Conservation (phyloP, 2,113 vertebrate genomes). For the Forbesichthys papilliferus region DNA sequence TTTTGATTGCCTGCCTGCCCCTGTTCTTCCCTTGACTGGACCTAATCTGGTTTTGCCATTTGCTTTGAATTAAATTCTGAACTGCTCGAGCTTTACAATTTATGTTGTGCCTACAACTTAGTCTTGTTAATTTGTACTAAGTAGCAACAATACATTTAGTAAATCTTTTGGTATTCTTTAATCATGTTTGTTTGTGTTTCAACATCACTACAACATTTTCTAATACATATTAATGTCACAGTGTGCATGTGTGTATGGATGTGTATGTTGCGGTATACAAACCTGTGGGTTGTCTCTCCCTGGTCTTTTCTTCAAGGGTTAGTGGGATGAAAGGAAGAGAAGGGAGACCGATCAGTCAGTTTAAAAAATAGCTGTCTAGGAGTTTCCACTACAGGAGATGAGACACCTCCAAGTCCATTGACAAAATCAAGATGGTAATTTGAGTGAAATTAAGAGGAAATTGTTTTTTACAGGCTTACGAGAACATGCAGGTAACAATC, state of each 20-base stretch:
- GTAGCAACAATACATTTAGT: too few species aligned
- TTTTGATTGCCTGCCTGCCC: too few species aligned
- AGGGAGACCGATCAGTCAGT: constrained; percentile 61
- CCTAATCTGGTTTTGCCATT: too few species aligned
- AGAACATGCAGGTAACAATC: constrained; percentile 52
- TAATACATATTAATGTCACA: background rate
- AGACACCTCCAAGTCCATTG: constrained; percentile 27
- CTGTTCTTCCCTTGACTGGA: too few species aligned
- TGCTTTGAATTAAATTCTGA: too few species aligned
- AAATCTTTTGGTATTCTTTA: too few species aligned
- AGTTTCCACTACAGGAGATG: constrained; percentile 33
- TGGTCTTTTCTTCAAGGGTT: constrained; percentile 75
- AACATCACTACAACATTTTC: too few species aligned
- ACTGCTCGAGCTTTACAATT: too few species aligned
- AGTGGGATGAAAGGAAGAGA: constrained; percentile 63
- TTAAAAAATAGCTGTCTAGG: constrained; percentile 42
- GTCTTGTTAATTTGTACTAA: too few species aligned
- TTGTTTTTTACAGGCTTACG: background rate
- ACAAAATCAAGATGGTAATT: constrained; percentile 5
- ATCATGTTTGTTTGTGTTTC: too few species aligned
- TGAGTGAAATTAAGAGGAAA: background rate
- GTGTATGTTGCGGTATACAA: constrained; percentile 51
- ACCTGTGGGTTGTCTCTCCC: constrained; percentile 74
- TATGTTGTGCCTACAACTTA: too few species aligned
- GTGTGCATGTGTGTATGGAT: constrained; percentile 4